Conservation (phyloP, 2,797 vertebrate genomes). For the Amblyopsis hoosieri region DNA sequence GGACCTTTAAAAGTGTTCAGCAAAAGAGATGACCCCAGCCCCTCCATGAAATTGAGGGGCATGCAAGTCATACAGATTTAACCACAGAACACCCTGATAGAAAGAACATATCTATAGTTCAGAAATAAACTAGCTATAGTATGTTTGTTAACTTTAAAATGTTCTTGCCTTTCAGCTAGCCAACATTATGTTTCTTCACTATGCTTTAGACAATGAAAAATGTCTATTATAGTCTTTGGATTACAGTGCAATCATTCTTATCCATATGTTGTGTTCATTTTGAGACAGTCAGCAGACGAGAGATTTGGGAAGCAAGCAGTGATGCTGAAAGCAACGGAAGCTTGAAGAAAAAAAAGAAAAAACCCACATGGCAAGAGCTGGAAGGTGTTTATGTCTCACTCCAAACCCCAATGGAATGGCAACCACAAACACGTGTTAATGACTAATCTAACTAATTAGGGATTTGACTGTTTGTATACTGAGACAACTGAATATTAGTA, state of each 20-base stretch:
- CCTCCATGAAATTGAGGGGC: not conserved
- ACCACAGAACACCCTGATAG: not conserved
- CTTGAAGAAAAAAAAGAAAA: slow-evolving; percentile 24
- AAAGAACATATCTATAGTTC: slow-evolving; percentile 21
- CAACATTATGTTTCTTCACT: slow-evolving; percentile 35
- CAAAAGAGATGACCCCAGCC: slow-evolving; percentile 18
- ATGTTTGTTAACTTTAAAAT: slow-evolving; percentile 56
- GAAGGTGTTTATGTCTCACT: slow-evolving; percentile 48
- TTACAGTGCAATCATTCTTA: slow-evolving; percentile 48
- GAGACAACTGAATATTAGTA: not conserved
- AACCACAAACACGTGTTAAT: slow-evolving; percentile 35
- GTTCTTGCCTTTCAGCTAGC: slow-evolving; percentile 40
- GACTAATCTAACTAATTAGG: slow-evolving; percentile 40
- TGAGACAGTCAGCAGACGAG: slow-evolving; percentile 55
- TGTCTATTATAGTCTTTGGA: slow-evolving; percentile 41
- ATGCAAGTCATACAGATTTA: no score
- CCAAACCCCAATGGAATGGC: slow-evolving; percentile 42
- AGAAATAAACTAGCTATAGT: slow-evolving; percentile 14
- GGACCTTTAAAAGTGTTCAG: slow-evolving; percentile 21
- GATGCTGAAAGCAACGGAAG: slow-evolving; percentile 57
- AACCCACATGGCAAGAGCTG: slow-evolving; percentile 23
- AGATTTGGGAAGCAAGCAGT: slow-evolving; percentile 54
- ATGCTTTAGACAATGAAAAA: slow-evolving; percentile 55
- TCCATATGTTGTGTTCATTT: slow-evolving; percentile 45
- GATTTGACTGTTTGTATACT: slow-evolving; percentile 11